A percentile compares a stretch with the other conserved stretches of the same genome.
Conservation (phyloP, 37 sponge, comb jelly and placozoan genomes). For the Hexactinellida sp. region DNA sequence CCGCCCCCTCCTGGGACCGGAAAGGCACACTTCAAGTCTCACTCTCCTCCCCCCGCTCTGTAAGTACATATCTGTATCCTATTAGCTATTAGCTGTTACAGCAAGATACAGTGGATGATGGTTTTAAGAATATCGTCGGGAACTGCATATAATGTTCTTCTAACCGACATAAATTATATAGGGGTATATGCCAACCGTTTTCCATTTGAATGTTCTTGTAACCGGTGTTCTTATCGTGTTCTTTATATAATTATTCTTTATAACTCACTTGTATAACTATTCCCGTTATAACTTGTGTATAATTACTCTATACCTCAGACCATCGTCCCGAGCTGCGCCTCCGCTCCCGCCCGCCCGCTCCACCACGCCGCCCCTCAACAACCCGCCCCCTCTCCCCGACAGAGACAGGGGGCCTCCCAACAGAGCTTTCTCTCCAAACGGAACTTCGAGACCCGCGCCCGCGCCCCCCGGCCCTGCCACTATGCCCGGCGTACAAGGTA, state of each 20-base stretch:
- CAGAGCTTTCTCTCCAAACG: neutral
- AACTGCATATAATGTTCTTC: no score
- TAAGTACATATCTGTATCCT: neutral
- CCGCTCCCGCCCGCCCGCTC: neutral
- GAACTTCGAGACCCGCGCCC: neutral
- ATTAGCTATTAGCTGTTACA: no score
- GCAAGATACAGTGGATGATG: no score
- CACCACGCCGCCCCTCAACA: neutral
- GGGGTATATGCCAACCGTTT: no score
- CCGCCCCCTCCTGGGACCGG: neutral
- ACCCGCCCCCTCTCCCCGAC: neutral
- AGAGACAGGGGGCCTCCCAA: neutral
- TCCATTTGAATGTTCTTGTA: no score
- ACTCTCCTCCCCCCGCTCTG: neutral
- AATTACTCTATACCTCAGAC: neutral
- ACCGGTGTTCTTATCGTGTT: no score
- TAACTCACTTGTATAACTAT: neutral
- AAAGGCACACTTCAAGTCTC: neutral
- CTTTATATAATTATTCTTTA: no score
- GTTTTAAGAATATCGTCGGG: no score
- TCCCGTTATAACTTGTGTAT: neutral
- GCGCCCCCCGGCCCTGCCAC: neutral
- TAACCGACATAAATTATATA: no score
- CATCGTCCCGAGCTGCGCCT: neutral
- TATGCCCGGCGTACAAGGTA: neutral